phyloP scores from a whole-genome alignment of 2,113 vertebrate species.

The Phoxinus phoxinus region DNA sequence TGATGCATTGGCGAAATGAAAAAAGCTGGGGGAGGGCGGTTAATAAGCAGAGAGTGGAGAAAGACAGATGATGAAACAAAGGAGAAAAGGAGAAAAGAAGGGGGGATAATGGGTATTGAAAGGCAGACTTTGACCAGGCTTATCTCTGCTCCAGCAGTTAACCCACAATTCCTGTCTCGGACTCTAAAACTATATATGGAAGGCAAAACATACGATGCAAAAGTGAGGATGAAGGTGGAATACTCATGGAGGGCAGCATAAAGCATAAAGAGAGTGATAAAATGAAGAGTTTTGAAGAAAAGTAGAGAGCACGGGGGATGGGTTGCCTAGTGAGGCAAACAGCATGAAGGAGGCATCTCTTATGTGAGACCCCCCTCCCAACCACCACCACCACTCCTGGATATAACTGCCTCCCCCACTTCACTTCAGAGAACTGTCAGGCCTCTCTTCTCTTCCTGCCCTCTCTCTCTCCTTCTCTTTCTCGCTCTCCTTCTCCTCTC shows the following conservation, averaged over 20 bases:
- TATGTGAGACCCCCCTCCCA: constrained; percentile 64
- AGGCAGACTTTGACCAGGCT: constrained; percentile 68
- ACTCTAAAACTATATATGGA: constrained; percentile 51
- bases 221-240: constrained; percentile 40
- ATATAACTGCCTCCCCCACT: constrained; percentile 61
- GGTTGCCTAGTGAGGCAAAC: constrained; percentile 73
- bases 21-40: constrained; percentile 57
- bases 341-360: constrained; percentile 75
- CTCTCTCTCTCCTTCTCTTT: constrained; percentile 29
- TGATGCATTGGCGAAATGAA: constrained; percentile 72
- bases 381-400: constrained; percentile 51
- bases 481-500: constrained; percentile 42
- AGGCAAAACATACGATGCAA: constrained; percentile 43
- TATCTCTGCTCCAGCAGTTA: constrained; percentile 56
- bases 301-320: constrained; percentile 55
- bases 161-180: constrained; percentile 47
- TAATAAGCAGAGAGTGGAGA: constrained; percentile 53
- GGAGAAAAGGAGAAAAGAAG: constrained; percentile 56
- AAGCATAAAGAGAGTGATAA: constrained; percentile 41
- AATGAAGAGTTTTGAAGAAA: constrained; percentile 48
- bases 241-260: constrained; percentile 17
- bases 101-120: constrained; percentile 48
- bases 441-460: constrained; percentile 36
- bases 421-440: constrained; percentile 50
- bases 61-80: constrained; percentile 80